phyloP scores from a whole-genome alignment of 2,113 vertebrate species.

The Lepus timidus region DNA sequence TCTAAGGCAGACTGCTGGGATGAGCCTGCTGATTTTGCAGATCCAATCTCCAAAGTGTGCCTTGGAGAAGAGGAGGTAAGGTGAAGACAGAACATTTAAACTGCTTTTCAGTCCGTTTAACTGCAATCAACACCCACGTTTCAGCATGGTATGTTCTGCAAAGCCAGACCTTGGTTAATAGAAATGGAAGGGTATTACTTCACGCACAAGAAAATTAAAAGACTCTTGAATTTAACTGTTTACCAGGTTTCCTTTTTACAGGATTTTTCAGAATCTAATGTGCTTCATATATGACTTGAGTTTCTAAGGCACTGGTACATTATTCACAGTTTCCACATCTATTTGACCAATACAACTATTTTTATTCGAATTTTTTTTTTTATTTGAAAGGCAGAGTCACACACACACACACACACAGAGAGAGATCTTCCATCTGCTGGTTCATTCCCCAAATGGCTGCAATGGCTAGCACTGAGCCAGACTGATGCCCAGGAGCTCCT shows the following conservation, averaged over 20 bases:
- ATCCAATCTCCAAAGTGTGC: neutral
- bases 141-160: neutral
- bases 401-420: too few relatives aligned
- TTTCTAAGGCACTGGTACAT: neutral
- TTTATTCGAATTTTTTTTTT: too few relatives aligned
- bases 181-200: neutral
- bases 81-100: neutral
- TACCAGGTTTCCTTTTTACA: neutral
- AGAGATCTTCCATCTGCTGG: too few relatives aligned
- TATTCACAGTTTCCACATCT: neutral
- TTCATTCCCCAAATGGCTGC: too few relatives aligned
- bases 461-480: too few relatives aligned
- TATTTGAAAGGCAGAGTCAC: too few relatives aligned
- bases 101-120: neutral
- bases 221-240: neutral
- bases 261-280: neutral
- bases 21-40: neutral
- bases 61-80: neutral
- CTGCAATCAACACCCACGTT: neutral
- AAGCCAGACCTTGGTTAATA: neutral
- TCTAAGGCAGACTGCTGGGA: neutral
- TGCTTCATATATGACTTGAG: neutral
- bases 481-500: too few relatives aligned
- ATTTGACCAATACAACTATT: neutral
- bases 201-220: neutral